Conservation (phyloP, 2,888 invertebrate genomes). For the Therioaphis trifolii region DNA sequence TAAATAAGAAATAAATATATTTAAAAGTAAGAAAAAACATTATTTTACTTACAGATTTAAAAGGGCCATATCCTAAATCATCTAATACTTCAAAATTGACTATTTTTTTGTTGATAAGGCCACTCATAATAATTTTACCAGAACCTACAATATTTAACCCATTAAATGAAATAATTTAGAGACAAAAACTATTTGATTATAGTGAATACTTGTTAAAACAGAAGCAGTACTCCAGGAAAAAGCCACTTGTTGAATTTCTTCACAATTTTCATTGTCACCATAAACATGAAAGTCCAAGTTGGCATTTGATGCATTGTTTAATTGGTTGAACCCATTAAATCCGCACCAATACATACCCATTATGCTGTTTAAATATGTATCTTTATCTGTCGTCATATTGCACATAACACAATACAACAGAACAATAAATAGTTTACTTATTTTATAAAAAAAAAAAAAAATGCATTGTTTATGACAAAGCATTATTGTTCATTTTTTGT, state of each 20-base stretch:
- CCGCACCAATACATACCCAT: conserved; percentile 61
- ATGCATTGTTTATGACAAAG: conserved; percentile 26
- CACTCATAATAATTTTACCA: conserved; percentile 40
- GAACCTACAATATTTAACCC: conserved; percentile 21
- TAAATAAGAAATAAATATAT: not conserved
- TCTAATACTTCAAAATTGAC: conserved; percentile 29
- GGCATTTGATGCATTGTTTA: conserved; percentile 30
- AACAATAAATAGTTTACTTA: conserved; percentile 44
- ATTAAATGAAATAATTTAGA: not conserved
- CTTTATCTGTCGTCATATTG: conserved; percentile 44
- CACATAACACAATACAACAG: conserved; percentile 48
- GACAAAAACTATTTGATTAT: not conserved
- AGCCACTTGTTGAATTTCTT: conserved; percentile 47
- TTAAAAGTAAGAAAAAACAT: not conserved
- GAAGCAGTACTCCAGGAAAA: conserved; percentile 64
- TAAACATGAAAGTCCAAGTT: conserved; percentile 38
- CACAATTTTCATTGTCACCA: not conserved
- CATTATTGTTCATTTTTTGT: conserved; percentile 40
- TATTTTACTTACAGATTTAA: conserved; percentile 47
- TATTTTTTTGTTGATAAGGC: conserved; percentile 34
- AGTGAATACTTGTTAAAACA: conserved; percentile 61
- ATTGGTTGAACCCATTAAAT: conserved; percentile 63
- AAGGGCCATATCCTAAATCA: conserved; percentile 31
- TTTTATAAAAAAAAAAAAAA: conserved; percentile 57
- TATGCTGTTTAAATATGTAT: conserved; percentile 60